Evolutionary conservation across 2,113 vertebrate species (phyloP), one percentile per base, ranked within the genome.

Genomic region (Coturnix japonica): DNA sequence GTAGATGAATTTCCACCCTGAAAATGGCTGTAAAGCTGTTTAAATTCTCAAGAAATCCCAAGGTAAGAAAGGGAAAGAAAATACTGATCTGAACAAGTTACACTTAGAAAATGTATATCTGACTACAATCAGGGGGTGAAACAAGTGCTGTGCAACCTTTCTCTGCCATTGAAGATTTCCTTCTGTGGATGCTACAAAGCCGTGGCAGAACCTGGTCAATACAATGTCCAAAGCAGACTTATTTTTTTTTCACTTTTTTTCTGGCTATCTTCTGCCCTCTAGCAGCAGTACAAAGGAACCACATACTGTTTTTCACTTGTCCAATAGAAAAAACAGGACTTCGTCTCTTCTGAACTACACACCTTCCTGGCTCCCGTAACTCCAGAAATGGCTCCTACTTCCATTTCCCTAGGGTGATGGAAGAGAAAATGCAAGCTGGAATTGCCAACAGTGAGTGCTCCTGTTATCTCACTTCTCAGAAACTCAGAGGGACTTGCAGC

Each of bases 241-340:
- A 25, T 49, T 23, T 26, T 51, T 51, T 41, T 41, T 53, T 49
- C 25, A 21, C 15, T 51, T 51, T 71, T 59, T 72, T 9, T 63
- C 23, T 76, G 78, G 78, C 1, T 85, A 82, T 91, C 56, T 96
- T 81, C 95, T 95, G 95, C 95, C 95, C 95, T 90, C 94, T 96
- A 95, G 93, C 95, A 89, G 60, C 78, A 59, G 43, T 35, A 47
- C 14, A 3, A 2, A 3, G 47, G 60, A 89, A 94, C 39, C 67
- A 64, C 92, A 80, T 51, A 20, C 0, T 44, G n/a, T 0, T 51
- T 69, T 88, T 84, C 4, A 37, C 8, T 3, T 7, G 17, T 7
- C 18, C 71, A 37, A 15, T 19, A 28, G 51, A 57, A 73, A 28
- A 56, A 28, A 19, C 37, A 31, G 33, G 37, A 23, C 13, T 23